Evolutionary conservation across 2,797 vertebrate species (phyloP), one percentile per base, ranked within the genome.

Genomic region (Sorex maritimensis): DNA sequence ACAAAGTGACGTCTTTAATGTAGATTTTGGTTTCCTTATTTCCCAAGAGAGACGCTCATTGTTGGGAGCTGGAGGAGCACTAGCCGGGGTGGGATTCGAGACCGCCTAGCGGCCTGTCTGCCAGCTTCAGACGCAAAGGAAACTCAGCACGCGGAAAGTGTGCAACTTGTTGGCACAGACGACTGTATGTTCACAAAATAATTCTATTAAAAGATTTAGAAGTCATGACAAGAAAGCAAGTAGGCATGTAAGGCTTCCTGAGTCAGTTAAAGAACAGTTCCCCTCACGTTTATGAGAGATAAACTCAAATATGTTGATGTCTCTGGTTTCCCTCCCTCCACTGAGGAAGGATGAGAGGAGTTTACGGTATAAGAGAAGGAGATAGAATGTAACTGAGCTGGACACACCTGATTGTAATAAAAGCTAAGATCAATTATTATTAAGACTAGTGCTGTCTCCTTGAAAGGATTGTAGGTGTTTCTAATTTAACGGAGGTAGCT

Each of bases 151-250:
- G 52, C 52, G 15, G 11, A 55, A 55, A 13, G 52, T 17, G 83
- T 28, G 14, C 55, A 88, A 75, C 5, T 24, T 46, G 13, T 71
- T 82, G 88, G 11, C 74, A 90, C 26, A 85, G 1, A 1, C 58
- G 21, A 84, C n/a, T 38, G 21, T 1, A 92, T 0, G 68, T 4
- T 4, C 41, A 90, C 26, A 79, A 85, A 65, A 75, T 34, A 9
- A 21, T 80, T 75, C 88, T 55, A 61, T 19, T 89, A 6, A 83
- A 86, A 88, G 61, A 63, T 13, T 49, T 46, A 30, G 21, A 44
- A 72, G 61, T 7, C 19, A 63, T 63, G 12, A 26, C 11, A 15
- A 11, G 7, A 28, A 55, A 13, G 49, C 1, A 34, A 49, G 8
- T 2, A 28, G 4, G 2, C 28, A 28, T 23, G 6, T 15, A 52